Evolutionary conservation across 2,888 invertebrate species (phyloP).

Genomic region (Pelosia muscerda): DNA sequence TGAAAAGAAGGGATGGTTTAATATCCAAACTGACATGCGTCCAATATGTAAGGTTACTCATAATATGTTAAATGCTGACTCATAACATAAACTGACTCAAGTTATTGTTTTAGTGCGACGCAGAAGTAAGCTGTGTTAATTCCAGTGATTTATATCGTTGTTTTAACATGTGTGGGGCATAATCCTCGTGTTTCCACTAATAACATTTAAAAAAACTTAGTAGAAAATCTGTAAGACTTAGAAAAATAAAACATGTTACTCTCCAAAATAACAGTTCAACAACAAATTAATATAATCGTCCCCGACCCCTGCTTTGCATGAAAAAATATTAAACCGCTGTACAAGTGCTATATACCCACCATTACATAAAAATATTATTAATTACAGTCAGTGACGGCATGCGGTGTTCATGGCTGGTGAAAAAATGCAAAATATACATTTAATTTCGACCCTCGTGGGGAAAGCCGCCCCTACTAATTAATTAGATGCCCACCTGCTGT

Average conservation of each 20-base stretch:
- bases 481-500: constrained; percentile 81
- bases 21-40: constrained; percentile 29
- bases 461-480: constrained; percentile 75
- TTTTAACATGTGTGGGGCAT: constrained; percentile 16
- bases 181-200: not conserved
- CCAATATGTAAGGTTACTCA: constrained; percentile 12
- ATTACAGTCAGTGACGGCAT: constrained; percentile 70
- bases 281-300: constrained; percentile 28
- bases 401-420: constrained; percentile 63
- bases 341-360: constrained; percentile 49
- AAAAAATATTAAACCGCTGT: constrained; percentile 36
- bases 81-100: not conserved
- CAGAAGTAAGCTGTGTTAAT: constrained; percentile 14
- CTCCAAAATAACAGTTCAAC: constrained; percentile 23
- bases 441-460: constrained; percentile 76
- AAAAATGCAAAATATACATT: constrained; percentile 83
- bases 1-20: constrained; percentile 28
- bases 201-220: not conserved
- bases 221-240: not conserved
- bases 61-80: constrained; percentile 13
- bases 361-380: constrained; percentile 69
- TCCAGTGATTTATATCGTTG: constrained; percentile 17
- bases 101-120: constrained; percentile 12
- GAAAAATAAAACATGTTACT: constrained; percentile 24
- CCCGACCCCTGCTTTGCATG: constrained; percentile 28